Evolutionary conservation across 1,140 invertebrate genomes (phyloP), one percentile per base, ranked within the genome.

Genomic region (Episyrphus balteatus): DNA sequence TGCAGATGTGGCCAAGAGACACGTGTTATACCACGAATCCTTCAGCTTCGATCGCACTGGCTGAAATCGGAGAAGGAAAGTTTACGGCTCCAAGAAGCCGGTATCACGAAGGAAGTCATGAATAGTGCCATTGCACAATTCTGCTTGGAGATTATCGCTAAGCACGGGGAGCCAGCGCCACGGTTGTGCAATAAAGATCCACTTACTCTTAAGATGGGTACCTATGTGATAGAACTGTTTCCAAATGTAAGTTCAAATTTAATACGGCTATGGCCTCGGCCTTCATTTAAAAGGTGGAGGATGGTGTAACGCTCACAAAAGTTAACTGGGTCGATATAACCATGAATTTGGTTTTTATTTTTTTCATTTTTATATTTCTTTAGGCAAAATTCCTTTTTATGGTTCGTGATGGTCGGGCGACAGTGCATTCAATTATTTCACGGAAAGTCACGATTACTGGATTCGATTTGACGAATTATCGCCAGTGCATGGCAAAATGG

Each of bases 141-240:
- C 71, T 96, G 95, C 58, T 72, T 98, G 47, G 92, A 98, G 74
- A 85, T 98, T 56, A 95, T 98, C 56, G 91, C 88, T 39, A 82
- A 86, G 52, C 94, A 99, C 72, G 96, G 95, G 21, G 88, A 94
- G 56, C 86, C 92, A 12, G 93, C 96, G 45, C 78, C 86, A 31
- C 76, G 86, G 43, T 76, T 97, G 44, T 99, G 96, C 74, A 98
- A 98, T 76, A 99, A 99, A 72, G 96, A 99, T 76, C 96, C 96
- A 14, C 82, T 98, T 46, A 93, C 92, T 14, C 77, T 98, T 37
- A 97, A 98, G 73, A 94, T 94, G 72, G 88, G 94, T 56, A 84
- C 86, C 21, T 86, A 86, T 66, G 80, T 85, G 51, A 75, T 85
- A 40, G 83, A 86, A 54, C 71, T 86, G 38, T 86, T 86, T 66